Conservation (phyloP, 2,113 vertebrate genomes). For the Pachypanchax playfairii region DNA sequence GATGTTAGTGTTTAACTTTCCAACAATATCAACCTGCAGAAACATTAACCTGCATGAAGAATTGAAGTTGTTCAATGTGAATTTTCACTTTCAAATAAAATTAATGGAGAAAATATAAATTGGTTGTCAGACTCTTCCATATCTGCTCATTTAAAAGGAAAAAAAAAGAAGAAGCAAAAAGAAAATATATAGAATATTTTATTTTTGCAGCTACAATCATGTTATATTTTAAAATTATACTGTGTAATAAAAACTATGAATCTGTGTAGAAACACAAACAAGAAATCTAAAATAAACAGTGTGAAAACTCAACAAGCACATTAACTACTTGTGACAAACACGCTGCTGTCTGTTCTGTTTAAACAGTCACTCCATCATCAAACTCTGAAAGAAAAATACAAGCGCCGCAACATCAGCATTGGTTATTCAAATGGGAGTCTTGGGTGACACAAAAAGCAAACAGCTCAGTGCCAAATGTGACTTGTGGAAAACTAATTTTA, state of each 20-base stretch:
- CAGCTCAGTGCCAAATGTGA: slow-evolving; percentile 64
- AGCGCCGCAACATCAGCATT: slow-evolving; percentile 54
- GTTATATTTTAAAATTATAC: no score
- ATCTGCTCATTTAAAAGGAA: no score
- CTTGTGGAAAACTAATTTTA: slow-evolving; percentile 75
- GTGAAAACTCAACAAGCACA: not conserved
- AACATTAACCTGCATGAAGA: no score
- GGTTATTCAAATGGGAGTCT: slow-evolving; percentile 70
- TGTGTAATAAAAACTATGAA: not conserved
- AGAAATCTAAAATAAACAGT: slow-evolving; percentile 12
- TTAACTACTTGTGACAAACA: slow-evolving; percentile 8
- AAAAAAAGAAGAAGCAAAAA: no score
- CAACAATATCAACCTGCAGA: no score
- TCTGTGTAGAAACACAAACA: not conserved
- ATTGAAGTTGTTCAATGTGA: no score
- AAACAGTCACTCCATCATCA: slow-evolving; percentile 50
- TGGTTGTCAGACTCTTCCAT: no score
- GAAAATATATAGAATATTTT: no score
- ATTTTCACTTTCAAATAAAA: no score
- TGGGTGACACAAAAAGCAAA: slow-evolving; percentile 67
- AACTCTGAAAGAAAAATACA: slow-evolving; percentile 36
- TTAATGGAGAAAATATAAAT: no score
- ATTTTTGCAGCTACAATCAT: no score
- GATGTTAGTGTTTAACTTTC: no score
- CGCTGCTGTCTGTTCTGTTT: slow-evolving; percentile 30